Evolutionary conservation across 2,888 invertebrate species (phyloP).

Genomic region (Cantharis lateralis): DNA sequence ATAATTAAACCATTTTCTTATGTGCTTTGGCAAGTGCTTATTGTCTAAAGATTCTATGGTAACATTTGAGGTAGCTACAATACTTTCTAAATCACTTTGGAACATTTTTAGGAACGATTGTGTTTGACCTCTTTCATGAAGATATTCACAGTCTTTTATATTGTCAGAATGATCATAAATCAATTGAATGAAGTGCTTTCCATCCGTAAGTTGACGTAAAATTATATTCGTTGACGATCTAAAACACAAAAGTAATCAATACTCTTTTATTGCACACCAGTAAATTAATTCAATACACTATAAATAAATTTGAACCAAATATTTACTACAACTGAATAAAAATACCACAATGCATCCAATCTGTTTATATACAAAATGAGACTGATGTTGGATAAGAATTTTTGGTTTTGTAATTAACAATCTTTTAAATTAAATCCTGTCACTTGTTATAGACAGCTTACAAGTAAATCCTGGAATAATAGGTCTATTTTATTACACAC

Average conservation of each 20-base stretch:
- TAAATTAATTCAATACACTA: background rate
- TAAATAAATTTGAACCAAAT: background rate
- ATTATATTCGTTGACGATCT: slow-evolving; percentile 60
- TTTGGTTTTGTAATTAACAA: background rate
- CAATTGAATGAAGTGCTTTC: slow-evolving; percentile 69
- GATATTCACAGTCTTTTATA: slow-evolving; percentile 71
- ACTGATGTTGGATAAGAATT: background rate
- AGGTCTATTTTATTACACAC: slow-evolving; percentile 26
- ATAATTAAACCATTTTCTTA: slow-evolving; percentile 64
- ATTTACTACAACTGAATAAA: background rate
- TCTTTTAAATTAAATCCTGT: background rate
- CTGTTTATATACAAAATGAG: background rate
- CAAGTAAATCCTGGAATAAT: slow-evolving; percentile 29
- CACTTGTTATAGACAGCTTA: slow-evolving; percentile 1
- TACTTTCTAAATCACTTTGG: slow-evolving; percentile 59
- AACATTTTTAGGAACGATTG: slow-evolving; percentile 65
- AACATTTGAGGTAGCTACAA: slow-evolving; percentile 56
- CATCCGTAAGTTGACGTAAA: slow-evolving; percentile 71
- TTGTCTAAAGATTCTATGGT: slow-evolving; percentile 60
- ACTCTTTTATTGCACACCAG: background rate
- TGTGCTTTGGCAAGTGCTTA: slow-evolving; percentile 57
- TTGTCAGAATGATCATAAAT: slow-evolving; percentile 66
- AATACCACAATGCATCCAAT: background rate
- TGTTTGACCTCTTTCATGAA: slow-evolving; percentile 60
- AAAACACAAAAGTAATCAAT: slow-evolving; percentile 3